Base-by-base conservation (phyloP, 2,888 invertebrate species). In the Ellobium chinense region DNA sequence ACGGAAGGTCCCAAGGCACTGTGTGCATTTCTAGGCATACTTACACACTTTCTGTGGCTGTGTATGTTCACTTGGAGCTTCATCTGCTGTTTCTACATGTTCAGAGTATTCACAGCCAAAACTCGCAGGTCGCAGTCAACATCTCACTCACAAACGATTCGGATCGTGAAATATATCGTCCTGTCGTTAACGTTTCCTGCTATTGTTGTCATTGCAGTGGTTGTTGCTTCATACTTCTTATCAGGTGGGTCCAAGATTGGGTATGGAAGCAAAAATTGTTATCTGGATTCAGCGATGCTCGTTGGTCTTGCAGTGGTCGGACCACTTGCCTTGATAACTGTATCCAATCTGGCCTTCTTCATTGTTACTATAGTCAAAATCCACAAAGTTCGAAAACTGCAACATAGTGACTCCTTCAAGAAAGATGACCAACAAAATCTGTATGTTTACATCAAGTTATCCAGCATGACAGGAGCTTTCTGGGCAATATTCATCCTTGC, bases 391-490 rank as follows among this genome's bases (percentile, higher is more conserved):
- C 37, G 46, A 4, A 69, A 63, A 27, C 62, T 78, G 1, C 69
- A 69, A 27, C 24, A 34, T 24, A 9, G 21, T 1, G 62, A 70
- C 1, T 34, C 3, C 27, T 31, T 78, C 27, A 77, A 56, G 37
- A 78, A 62, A 60, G 54, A 54, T 18, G 70, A 78, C 24, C 60
- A 27, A 3, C 24, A 39, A 4, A 34, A 78, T 29, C 46, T 78
- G 0, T 70, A 70, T 27, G 31, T 78, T 31, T 78, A 78, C 70
- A 27, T 78, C 46, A 78, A 78, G 27, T 37, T 78, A 14, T 78
- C 78, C 3, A 29, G 70, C 0, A 29, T 78, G 39, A 78, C 78
- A 7, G 78, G 78, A 24, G 46, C 31, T 3, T 78, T 78, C 70
- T 78, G 60, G 78, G 7, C n/a, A 46, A 46, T 46, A 7, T 46